phyloP scores from a whole-genome alignment of 2,888 invertebrate genomes.

The Ichneumoninae sp. region DNA sequence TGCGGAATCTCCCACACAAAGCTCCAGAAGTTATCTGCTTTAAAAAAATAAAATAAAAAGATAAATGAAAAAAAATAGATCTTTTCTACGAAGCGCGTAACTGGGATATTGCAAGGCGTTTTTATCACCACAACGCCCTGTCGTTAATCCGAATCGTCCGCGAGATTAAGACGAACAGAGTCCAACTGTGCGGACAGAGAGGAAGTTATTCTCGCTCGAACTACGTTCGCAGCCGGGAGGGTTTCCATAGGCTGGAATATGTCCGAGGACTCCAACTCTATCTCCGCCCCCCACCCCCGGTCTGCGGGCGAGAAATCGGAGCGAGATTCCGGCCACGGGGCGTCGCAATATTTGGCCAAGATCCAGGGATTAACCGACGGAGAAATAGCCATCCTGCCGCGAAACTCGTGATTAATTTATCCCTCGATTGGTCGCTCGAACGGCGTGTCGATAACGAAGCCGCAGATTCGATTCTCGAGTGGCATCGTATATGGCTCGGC shows the following conservation, averaged over 20 bases:
- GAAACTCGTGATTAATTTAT: constrained; percentile 57
- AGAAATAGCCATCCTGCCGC: constrained; percentile 21
- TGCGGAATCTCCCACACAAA: background rate
- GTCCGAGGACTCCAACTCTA: background rate
- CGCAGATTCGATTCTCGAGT: constrained; percentile 40
- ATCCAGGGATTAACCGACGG: constrained; percentile 41
- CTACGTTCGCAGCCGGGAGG: constrained; percentile 7
- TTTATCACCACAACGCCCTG: constrained; percentile 33
- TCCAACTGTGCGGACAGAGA: constrained; percentile 3
- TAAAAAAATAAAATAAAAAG: no score
- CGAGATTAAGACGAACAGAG: constrained; percentile 68
- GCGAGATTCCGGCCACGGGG: constrained; percentile 22
- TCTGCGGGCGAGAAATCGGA: background rate
- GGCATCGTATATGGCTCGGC: background rate
- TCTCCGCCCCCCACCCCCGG: background rate
- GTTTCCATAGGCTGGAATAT: constrained; percentile 7
- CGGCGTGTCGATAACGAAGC: constrained; percentile 51
- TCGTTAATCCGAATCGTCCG: constrained; percentile 71
- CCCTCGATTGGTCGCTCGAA: constrained; percentile 44
- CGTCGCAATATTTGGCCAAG: constrained; percentile 47
- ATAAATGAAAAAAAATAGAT: background rate
- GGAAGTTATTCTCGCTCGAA: constrained; percentile 23
- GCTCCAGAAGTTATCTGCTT: no score
- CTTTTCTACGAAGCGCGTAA: background rate
- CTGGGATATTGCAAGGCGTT: background rate